phyloP scores from a whole-genome alignment of 2,888 invertebrate species.

The Autographa gamma region DNA sequence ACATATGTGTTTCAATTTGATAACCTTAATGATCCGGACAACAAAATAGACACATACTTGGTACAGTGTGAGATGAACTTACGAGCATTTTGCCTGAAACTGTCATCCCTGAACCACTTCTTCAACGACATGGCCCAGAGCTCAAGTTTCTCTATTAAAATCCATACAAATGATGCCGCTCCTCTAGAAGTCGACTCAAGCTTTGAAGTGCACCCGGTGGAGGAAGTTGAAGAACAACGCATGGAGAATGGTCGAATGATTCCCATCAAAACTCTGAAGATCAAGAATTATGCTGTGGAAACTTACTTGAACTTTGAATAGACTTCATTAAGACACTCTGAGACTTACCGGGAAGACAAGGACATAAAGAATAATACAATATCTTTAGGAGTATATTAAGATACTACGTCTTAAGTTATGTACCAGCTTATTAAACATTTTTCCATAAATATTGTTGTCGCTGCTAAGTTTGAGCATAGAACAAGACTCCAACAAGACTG shows the following conservation, averaged over 20 bases:
- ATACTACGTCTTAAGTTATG: background rate
- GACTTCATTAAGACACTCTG: background rate
- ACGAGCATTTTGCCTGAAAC: constrained; percentile 89
- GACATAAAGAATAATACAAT: background rate
- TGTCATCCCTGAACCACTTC: constrained; percentile 84
- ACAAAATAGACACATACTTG: constrained; percentile 89
- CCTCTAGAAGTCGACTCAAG: constrained; percentile 86
- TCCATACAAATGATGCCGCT: constrained; percentile 89
- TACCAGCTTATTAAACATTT: background rate
- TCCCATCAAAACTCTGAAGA: constrained; percentile 75
- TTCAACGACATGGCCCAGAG: constrained; percentile 86
- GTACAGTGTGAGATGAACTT: constrained; percentile 90
- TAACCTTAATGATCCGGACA: constrained; percentile 67
- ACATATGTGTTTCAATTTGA: constrained; percentile 80
- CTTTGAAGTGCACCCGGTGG: constrained; percentile 82
- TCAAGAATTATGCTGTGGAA: constrained; percentile 76
- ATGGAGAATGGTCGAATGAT: constrained; percentile 70
- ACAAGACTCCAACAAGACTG: background rate
- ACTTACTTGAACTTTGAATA: constrained; percentile 75
- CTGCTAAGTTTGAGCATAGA: background rate
- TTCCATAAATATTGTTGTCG: background rate
- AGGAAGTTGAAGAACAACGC: constrained; percentile 71
- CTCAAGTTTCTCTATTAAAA: constrained; percentile 89
- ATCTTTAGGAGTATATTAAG: background rate
- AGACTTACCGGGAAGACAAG: background rate